A percentile compares a stretch with the other conserved stretches of the same genome.
Conservation (phyloP, 2,888 invertebrate species). For the Rapana venosa region DNA sequence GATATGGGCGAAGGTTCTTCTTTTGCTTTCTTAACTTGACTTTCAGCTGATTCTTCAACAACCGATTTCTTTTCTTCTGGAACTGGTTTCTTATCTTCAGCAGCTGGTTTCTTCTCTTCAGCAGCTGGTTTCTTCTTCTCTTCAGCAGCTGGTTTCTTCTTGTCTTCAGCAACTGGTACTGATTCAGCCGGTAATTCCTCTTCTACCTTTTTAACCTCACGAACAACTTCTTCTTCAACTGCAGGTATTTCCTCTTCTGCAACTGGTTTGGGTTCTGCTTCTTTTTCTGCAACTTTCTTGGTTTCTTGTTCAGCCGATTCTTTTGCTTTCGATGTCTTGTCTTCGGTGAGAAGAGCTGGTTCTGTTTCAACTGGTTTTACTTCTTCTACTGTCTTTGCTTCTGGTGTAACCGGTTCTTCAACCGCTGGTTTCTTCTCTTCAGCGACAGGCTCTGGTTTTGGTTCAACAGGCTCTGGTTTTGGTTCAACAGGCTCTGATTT, state of each 20-base stretch:
- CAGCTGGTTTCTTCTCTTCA: constrained; percentile 30
- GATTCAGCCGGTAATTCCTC: constrained; percentile 12
- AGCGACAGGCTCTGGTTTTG: constrained; percentile 21
- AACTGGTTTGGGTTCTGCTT: not conserved
- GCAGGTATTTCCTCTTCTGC: constrained; percentile 15
- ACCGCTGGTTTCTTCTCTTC: constrained; percentile 21
- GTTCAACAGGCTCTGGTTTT: not conserved
- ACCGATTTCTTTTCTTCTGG: not conserved
- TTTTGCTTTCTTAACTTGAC: not conserved
- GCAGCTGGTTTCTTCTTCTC: not conserved
- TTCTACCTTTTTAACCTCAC: not conserved
- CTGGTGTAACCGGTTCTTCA: constrained; percentile 35
- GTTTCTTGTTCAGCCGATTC: constrained; percentile 18
- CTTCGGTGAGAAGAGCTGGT: constrained; percentile 5
- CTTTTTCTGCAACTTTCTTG: not conserved
- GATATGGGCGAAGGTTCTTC: not conserved
- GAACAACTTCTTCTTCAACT: constrained; percentile 36
- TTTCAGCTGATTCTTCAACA: constrained; percentile 16
- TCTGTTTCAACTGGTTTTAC: constrained; percentile 25
- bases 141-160: not conserved
- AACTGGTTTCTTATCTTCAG: not conserved
- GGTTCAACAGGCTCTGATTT: constrained; percentile 3
- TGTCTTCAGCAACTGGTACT: not conserved
- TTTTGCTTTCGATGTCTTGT: constrained; percentile 18
- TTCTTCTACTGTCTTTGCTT: constrained; percentile 9